Conservation (phyloP, 2,113 vertebrate genomes). For the Salvelinus sp. region DNA sequence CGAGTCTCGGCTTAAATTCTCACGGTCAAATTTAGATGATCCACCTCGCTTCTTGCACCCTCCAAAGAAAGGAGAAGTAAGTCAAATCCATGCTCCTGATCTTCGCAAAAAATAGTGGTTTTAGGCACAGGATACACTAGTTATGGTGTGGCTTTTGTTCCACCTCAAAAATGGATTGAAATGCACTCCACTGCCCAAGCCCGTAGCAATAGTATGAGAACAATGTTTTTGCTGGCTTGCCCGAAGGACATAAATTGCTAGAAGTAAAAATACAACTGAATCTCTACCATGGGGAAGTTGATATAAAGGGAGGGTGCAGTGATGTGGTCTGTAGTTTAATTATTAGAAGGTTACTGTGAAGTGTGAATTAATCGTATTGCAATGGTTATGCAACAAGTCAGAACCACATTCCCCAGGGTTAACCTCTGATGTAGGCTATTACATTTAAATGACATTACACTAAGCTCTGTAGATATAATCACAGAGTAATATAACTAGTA, state of each 20-base stretch:
- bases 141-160: too few relatives aligned
- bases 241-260: not conserved
- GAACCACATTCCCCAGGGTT: not conserved
- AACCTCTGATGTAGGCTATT: not conserved
- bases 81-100: constrained; percentile 25
- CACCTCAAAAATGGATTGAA: too few relatives aligned
- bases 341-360: not conserved
- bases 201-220: not conserved
- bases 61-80: constrained; percentile 37
- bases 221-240: not conserved
- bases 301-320: not conserved
- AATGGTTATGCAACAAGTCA: not conserved
- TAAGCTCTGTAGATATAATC: not conserved
- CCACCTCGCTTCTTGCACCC: constrained; percentile 43
- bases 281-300: not conserved
- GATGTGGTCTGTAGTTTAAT: not conserved
- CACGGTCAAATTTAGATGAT: constrained; percentile 28
- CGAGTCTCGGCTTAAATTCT: constrained; percentile 46
- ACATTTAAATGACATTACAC: not conserved
- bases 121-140: too few relatives aligned
- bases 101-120: not conserved
- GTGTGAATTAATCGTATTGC: not conserved
- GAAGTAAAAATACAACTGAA: not conserved
- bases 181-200: not conserved
- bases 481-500: not conserved